Evolutionary conservation across 1,140 invertebrate species (phyloP).

Genomic region (Mycetomoellerius zeteki): DNA sequence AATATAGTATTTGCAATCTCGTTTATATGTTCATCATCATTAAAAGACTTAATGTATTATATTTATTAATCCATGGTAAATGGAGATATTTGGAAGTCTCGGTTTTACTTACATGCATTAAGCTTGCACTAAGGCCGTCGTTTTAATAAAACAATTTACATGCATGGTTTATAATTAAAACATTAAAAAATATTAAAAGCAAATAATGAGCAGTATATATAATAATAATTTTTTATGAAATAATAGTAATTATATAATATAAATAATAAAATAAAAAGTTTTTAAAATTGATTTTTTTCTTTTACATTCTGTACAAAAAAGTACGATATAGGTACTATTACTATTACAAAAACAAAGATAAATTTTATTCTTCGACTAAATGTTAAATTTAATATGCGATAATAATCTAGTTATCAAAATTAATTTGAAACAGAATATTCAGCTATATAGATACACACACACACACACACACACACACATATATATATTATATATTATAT

Average conservation of each 20-base stretch:
- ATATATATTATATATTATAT: too few relatives aligned
- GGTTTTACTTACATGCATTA: background rate
- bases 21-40: constrained; percentile 52
- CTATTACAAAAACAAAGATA: background rate
- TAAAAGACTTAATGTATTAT: constrained; percentile 12
- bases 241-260: constrained; percentile 2
- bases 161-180: too few relatives aligned
- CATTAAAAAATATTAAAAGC: background rate
- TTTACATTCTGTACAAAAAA: background rate
- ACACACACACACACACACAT: too few relatives aligned
- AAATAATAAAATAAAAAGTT: background rate
- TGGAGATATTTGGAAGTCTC: constrained; percentile 1
- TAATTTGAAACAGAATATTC: background rate
- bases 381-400: background rate
- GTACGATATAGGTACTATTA: too few relatives aligned
- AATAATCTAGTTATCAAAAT: background rate
- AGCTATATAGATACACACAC: background rate
- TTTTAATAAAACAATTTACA: background rate
- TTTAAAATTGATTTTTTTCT: background rate
- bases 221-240: background rate
- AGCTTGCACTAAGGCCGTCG: background rate
- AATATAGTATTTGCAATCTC: constrained; percentile 20
- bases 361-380: background rate
- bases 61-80: constrained; percentile 19
- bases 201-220: background rate